A percentile compares a stretch with the other conserved stretches of the same genome.
Conservation (phyloP, 2,888 invertebrate genomes). For the Cenopis cana region DNA sequence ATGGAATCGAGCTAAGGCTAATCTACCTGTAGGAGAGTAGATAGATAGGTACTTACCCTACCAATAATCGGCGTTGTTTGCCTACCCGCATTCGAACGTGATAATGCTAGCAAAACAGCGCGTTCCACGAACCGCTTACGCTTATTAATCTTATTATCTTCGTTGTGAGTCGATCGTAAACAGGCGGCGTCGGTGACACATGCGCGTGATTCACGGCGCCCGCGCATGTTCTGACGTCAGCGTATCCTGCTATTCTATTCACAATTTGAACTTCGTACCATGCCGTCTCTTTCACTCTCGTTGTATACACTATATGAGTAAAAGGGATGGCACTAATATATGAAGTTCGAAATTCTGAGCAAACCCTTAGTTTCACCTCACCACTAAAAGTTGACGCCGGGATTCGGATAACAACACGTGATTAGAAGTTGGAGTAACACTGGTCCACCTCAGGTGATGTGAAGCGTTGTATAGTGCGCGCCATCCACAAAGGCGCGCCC, state of each 20-base stretch:
- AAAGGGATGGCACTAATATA: too few relatives aligned
- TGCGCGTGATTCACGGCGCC: conserved; percentile 78
- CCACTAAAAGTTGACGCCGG: background rate
- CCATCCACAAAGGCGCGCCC: too few relatives aligned
- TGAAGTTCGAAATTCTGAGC: too few relatives aligned
- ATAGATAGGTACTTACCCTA: too few relatives aligned
- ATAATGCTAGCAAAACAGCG: conserved; percentile 55
- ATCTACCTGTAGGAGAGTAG: background rate
- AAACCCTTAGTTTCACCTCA: too few relatives aligned
- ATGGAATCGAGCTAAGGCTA: too few relatives aligned
- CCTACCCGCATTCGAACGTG: conserved; percentile 47
- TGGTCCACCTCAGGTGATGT: too few relatives aligned
- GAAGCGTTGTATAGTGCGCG: too few relatives aligned
- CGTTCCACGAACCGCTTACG: conserved; percentile 58
- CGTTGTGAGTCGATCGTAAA: conserved; percentile 60
- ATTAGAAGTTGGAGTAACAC: background rate
- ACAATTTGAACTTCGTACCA: too few relatives aligned
- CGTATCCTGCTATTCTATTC: conserved; percentile 49
- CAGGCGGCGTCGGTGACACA: conserved; percentile 72
- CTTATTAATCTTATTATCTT: conserved; percentile 64
- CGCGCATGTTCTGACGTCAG: conserved; percentile 74
- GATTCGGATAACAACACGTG: background rate
- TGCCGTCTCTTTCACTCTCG: too few relatives aligned
- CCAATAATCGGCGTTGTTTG: conserved; percentile 25
- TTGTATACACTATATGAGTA: too few relatives aligned